Evolutionary conservation across 2,888 invertebrate species (phyloP), one percentile per base, ranked within the genome.

Genomic region (Campoletis raptor): DNA sequence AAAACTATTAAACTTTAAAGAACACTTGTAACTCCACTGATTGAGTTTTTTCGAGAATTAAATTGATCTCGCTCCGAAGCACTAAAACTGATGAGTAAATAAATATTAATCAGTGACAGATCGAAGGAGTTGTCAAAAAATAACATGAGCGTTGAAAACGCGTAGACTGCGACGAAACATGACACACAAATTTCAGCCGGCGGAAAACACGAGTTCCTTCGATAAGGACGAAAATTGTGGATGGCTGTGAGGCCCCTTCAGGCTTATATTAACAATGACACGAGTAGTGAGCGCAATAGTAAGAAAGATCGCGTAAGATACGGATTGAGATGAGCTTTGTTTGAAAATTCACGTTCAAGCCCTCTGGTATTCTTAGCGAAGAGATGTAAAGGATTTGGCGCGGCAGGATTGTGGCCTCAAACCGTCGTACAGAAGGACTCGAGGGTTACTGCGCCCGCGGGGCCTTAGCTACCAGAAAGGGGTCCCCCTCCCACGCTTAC

Each of bases 371-470:
- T 24, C 18, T 30, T 42, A 5, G 21, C 61, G 48, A 77, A 15
- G 66, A 61, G 67, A 24, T 77, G 74, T 37, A 81, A 30, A 66
- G 57, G 40, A 74, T 74, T 81, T 42, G 64, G 78, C 83, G 83
- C 91, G 91, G 89, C 89, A 89, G 90, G 85, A 52, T 79, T 66
- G 83, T 70, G 90, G 90, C 89, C 91, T 91, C 92, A 86, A 92
- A 93, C 93, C 94, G 94, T 94, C 94, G 93, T 92, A 92, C 92
- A 92, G 92, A 93, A 94, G 91, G 92, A 94, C 94, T 94, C 92
- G 94, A 93, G 94, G 94, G 94, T 94, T 93, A 94, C 94, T 94
- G 94, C 92, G 94, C 94, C 94, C 93, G 94, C 93, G 92, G 94
- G 94, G 94, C 94, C 94, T 94, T 94, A 92, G 93, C 94, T 93